Conservation (phyloP, 37 sponge, comb jelly and placozoan species). For the Halisarca cf. caerulea region DNA sequence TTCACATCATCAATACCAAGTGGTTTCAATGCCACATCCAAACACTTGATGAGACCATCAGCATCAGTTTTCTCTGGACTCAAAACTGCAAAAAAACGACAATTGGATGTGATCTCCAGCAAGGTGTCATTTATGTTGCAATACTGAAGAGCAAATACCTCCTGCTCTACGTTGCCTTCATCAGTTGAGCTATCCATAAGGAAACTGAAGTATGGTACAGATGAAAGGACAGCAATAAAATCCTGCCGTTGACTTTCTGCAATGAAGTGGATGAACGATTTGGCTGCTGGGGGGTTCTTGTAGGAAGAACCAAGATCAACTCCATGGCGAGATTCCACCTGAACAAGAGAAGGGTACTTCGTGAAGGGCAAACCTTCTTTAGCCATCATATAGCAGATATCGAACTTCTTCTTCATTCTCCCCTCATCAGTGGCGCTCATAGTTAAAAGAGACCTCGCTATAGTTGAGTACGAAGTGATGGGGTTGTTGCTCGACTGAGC, state of each 20-base stretch:
- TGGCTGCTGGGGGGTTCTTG: slow-evolving; percentile 40
- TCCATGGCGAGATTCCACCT: slow-evolving; percentile 53
- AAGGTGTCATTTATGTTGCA: slow-evolving; percentile 33
- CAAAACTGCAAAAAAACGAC: slow-evolving; percentile 39
- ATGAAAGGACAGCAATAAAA: slow-evolving; percentile 18
- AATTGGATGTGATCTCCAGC: slow-evolving; percentile 35
- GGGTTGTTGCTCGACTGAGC: slow-evolving; percentile 27
- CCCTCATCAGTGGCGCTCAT: slow-evolving; percentile 42
- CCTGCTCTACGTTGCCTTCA: slow-evolving; percentile 50
- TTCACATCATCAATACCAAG: too few species aligned
- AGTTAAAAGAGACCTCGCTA: slow-evolving; percentile 39
- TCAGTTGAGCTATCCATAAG: slow-evolving; percentile 72
- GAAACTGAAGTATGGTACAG: slow-evolving; percentile 34
- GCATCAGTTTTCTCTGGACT: slow-evolving; percentile 42
- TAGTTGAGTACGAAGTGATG: slow-evolving; percentile 46
- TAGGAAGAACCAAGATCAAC: slow-evolving; percentile 53
- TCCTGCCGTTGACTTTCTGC: slow-evolving; percentile 49
- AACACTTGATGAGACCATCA: slow-evolving; percentile 38
- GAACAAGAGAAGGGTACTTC: slow-evolving; percentile 48
- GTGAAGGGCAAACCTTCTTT: slow-evolving; percentile 38
- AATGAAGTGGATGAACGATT: slow-evolving; percentile 59
- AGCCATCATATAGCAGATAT: slow-evolving; percentile 57
- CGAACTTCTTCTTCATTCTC: slow-evolving; percentile 46
- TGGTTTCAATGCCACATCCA: slow-evolving; percentile 6
- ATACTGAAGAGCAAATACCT: slow-evolving; percentile 47